Conservation (phyloP, 2,888 invertebrate species). For the Polietes domitor region DNA sequence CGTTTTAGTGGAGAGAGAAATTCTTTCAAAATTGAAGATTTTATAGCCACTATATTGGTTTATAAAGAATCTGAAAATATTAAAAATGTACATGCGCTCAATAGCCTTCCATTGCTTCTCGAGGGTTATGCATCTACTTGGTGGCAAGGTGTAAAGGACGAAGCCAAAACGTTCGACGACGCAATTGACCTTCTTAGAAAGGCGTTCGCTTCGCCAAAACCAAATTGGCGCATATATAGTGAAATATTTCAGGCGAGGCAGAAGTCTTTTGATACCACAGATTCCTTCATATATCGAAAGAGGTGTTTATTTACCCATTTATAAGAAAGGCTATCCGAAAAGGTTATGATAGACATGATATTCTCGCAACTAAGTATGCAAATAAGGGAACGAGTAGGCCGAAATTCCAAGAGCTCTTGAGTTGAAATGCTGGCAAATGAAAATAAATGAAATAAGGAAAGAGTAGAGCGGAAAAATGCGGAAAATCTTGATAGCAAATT, state of each 20-base stretch:
- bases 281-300: constrained; percentile 45
- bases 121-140: neutral
- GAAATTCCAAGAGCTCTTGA: constrained; percentile 8
- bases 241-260: constrained; percentile 41
- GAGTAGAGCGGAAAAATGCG: neutral
- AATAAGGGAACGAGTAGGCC: constrained; percentile 4
- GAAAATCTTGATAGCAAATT: neutral
- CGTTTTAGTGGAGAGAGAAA: constrained; percentile 48
- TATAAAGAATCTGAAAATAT: constrained; percentile 29
- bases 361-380: constrained; percentile 10
- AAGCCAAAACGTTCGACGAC: constrained; percentile 31
- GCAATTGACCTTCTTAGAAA: constrained; percentile 32
- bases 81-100: neutral
- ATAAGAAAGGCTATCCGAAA: constrained; percentile 27
- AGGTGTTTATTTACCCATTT: constrained; percentile 40
- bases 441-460: constrained; percentile 7
- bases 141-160: neutral
- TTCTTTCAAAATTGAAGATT: constrained; percentile 45
- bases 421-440: neutral
- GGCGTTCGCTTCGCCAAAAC: constrained; percentile 48
- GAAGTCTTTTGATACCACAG: constrained; percentile 40
- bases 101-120: neutral
- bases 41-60: constrained; percentile 44
- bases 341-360: constrained; percentile 35
- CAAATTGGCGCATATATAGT: constrained; percentile 49